Evolutionary conservation across 1,140 invertebrate species (phyloP).

Genomic region (Heterodera carotae): DNA sequence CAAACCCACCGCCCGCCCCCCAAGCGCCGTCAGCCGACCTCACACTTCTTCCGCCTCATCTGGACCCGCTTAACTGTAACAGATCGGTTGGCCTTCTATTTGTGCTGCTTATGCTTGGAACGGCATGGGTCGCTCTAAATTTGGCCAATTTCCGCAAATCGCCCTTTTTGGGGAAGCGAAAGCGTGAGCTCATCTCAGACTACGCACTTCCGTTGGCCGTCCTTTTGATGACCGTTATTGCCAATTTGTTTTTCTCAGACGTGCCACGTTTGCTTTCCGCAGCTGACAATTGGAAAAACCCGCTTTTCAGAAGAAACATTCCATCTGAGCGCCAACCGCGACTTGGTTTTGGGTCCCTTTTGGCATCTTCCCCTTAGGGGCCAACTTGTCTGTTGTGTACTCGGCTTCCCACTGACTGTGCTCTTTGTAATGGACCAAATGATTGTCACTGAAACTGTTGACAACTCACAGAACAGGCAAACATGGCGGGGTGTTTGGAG

Average conservation of each 20-base stretch:
- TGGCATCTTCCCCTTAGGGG: conserved; percentile 54
- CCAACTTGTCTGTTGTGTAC: conserved; percentile 58
- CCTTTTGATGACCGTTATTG: conserved; percentile 67
- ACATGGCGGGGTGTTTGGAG: not conserved
- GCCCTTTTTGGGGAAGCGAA: conserved; percentile 67
- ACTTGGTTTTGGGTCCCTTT: conserved; percentile 32
- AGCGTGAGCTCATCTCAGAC: conserved; percentile 67
- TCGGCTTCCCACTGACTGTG: conserved; percentile 67
- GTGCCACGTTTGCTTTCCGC: conserved; percentile 63
- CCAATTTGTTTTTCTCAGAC: conserved; percentile 66
- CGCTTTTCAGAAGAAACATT: conserved; percentile 34
- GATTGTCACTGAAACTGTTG: conserved; percentile 68
- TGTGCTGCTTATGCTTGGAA: conserved; percentile 67
- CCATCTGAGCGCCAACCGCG: conserved; percentile 10
- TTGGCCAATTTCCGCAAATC: conserved; percentile 68
- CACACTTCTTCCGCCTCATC: conserved; percentile 4
- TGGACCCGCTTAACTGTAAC: conserved; percentile 48
- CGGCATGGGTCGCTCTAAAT: conserved; percentile 66
- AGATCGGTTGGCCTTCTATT: conserved; percentile 66
- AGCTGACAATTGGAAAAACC: no score
- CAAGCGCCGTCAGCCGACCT: not conserved
- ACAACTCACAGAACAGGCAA: conserved; percentile 68
- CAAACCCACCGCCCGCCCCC: not conserved
- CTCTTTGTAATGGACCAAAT: conserved; percentile 70
- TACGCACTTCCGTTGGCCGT: conserved; percentile 68